These are phyloP conservation scores for Centropyge bicolor DNA, from an alignment of 2,797 vertebrate genomes.

Conservation along the genomic window DNA sequence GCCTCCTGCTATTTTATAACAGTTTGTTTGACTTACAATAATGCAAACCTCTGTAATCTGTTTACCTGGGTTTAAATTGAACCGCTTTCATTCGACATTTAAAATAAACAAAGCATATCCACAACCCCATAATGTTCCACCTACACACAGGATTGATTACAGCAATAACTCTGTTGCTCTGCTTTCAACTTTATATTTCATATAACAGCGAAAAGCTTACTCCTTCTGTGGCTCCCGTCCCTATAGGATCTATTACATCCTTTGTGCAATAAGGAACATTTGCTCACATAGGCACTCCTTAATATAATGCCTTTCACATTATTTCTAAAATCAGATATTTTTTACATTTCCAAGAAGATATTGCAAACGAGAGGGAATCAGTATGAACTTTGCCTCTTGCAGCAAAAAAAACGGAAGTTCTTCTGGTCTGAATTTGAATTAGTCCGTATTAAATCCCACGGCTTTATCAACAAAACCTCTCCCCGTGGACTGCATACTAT, in stretches of 20 bases:
- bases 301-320: neutral
- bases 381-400: conserved; percentile 22
- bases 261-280: conserved; percentile 27
- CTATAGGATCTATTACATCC: conserved; percentile 9
- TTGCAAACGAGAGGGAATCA: neutral
- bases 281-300: neutral
- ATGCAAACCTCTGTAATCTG: conserved; percentile 9
- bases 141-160: conserved; percentile 8
- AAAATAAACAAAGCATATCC: conserved; percentile 2
- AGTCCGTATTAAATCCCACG: conserved; percentile 30
- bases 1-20: conserved; percentile 13
- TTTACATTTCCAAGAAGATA: conserved; percentile 16
- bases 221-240: neutral
- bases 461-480: conserved; percentile 54
- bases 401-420: conserved; percentile 30
- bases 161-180: conserved; percentile 9
- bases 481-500: conserved; percentile 46
- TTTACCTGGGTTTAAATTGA: conserved; percentile 25
- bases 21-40: neutral
- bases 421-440: conserved; percentile 36
- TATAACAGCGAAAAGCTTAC: neutral
- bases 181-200: conserved; percentile 7
- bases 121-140: conserved; percentile 15
- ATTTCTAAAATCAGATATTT: conserved; percentile 11
- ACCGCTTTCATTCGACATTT: conserved; percentile 24